Evolutionary conservation across 2,113 vertebrate species (phyloP).

Genomic region (Apistogramma diplotaenia): DNA sequence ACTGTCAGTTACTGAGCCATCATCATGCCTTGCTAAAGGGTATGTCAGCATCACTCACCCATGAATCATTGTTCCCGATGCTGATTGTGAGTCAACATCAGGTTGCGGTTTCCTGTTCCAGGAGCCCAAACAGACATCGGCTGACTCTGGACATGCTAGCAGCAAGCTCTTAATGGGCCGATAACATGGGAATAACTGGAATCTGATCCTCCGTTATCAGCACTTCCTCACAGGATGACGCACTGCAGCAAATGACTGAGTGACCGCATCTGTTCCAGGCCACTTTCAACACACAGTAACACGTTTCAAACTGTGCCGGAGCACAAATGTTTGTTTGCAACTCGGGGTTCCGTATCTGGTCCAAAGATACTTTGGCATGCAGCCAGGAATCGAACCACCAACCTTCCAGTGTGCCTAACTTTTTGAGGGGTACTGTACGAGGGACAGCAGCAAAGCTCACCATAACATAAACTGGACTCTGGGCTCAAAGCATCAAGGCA

Average conservation of each 20-base stretch:
- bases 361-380: too few relatives aligned
- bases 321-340: too few relatives aligned
- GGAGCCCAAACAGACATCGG: neutral
- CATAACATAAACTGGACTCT: too few relatives aligned
- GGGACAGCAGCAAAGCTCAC: too few relatives aligned
- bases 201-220: constrained; percentile 7
- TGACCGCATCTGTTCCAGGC: neutral
- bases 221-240: neutral
- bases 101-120: neutral
- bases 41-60: constrained; percentile 13
- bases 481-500: too few relatives aligned
- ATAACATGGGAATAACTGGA: neutral
- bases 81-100: neutral
- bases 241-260: neutral
- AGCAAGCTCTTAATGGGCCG: neutral
- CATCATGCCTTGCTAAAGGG: neutral
- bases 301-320: too few relatives aligned
- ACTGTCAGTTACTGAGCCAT: neutral
- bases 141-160: neutral
- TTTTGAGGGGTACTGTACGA: too few relatives aligned
- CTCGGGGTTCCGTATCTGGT: too few relatives aligned
- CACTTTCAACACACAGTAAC: neutral
- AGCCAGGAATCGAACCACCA: too few relatives aligned
- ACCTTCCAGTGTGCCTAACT: too few relatives aligned
- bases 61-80: neutral